These are phyloP conservation scores for Vespertilio murinus DNA, from an alignment of 2,797 vertebrate genomes.

Conservation along the genomic window DNA sequence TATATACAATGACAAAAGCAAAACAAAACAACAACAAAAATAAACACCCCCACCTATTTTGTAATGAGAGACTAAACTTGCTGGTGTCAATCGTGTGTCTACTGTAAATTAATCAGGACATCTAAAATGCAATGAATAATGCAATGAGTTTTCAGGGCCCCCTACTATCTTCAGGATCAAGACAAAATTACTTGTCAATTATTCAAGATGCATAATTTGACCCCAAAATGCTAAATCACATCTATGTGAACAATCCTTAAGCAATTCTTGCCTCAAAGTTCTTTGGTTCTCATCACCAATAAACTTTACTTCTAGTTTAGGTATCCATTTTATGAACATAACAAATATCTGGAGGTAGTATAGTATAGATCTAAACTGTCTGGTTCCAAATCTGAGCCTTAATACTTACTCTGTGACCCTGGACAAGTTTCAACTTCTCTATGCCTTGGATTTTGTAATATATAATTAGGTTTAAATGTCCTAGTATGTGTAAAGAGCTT, in stretches of 20 bases:
- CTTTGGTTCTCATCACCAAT: neutral
- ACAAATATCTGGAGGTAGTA: neutral
- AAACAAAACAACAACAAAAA: neutral
- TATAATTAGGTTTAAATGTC: neutral
- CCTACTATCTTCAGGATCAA: slow-evolving; percentile 8
- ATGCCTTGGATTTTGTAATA: neutral
- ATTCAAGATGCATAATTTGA: neutral
- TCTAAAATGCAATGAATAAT: slow-evolving; percentile 18
- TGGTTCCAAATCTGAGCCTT: neutral
- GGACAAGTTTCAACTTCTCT: neutral
- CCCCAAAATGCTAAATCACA: neutral
- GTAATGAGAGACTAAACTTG: slow-evolving; percentile 18
- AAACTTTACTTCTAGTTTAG: neutral
- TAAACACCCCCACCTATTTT: neutral
- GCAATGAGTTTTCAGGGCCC: neutral
- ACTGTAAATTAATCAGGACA: slow-evolving; percentile 3
- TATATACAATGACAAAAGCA: neutral
- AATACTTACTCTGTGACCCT: neutral
- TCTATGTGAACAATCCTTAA: neutral
- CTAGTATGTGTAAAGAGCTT: neutral
- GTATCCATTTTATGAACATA: neutral
- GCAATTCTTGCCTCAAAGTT: slow-evolving; percentile 23
- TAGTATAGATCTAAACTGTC: neutral
- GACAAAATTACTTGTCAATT: neutral
- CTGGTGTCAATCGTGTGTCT: neutral